Base-by-base conservation (phyloP, 2,888 invertebrate species). In the Eledona agricola region DNA sequence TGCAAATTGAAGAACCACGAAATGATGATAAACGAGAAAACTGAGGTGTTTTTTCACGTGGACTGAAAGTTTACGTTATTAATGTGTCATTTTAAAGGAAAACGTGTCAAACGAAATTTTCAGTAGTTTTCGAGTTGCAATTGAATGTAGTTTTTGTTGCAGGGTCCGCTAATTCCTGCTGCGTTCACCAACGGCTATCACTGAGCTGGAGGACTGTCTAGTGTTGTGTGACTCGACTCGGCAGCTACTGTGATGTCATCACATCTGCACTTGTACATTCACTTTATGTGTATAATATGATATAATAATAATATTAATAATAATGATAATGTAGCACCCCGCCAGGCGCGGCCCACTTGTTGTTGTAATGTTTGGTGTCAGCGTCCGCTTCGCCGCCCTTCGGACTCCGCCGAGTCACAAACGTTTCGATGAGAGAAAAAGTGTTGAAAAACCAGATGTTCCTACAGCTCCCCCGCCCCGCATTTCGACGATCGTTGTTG, bases 121-220 rank as follows among this genome's bases (percentile, higher is more conserved):
- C n/a, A n/a, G n/a, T n/a, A n/a, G 26, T 26, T 26, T 26, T 40
- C 10, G 26, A n/a, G 23, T 19, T 19, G 19, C n/a, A n/a, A n/a
- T n/a, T n/a, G n/a, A n/a, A n/a, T 29, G 19, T 29, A 17, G 37
- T 37, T 10, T 55, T 77, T 78, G 77, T 88, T 88, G 64, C 88
- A 95, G 94, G 94, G 93, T 78, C 92, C 94, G 78, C 85, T 96
- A 85, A 95, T 96, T 87, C 95, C 95, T 82, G 93, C 95, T 83
- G 94, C 94, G 82, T 96, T 95, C 84, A 95, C 95, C 85, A 96
- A 96, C 85, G 96, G 96, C 83, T 95, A 94, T 86, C 94, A 95
- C 88, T 91, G 89, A 90, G 82, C 70, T 66, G 65, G 64, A 66
- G 72, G 68, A 71, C 71, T 69, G 65, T 70, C 60, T 63, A 64